phyloP scores from a whole-genome alignment of 2,797 vertebrate genomes.

The Oceanodroma leucorhoa region DNA sequence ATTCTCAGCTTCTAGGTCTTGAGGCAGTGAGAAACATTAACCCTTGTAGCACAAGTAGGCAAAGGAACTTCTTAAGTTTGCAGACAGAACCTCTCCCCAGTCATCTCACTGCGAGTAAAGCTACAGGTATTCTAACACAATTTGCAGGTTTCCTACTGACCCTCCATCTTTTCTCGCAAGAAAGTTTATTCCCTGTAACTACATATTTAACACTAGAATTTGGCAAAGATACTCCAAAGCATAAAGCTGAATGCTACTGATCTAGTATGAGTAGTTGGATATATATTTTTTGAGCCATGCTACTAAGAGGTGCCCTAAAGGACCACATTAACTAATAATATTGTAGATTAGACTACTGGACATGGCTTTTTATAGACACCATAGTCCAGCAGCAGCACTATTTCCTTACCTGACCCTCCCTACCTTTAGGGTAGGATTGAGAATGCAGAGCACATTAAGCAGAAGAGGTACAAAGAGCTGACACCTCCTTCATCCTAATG shows the following conservation, averaged over 20 bases:
- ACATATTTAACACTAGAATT: background rate
- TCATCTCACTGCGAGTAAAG: background rate
- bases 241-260: background rate
- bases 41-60: background rate
- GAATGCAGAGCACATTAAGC: background rate
- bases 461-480: background rate
- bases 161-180: background rate
- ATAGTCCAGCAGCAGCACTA: background rate
- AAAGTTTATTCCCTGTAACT: background rate
- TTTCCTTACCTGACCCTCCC: background rate
- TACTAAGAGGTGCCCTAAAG: background rate
- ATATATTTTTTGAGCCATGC: background rate
- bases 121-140: background rate
- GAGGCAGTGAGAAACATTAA: background rate
- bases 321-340: background rate
- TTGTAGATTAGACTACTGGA: background rate
- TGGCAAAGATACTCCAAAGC: background rate
- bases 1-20: background rate
- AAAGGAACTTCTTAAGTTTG: background rate
- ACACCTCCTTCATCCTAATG: background rate
- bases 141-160: background rate
- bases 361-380: background rate
- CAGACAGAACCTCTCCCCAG: background rate
- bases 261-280: background rate
- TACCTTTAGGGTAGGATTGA: background rate